Percentiles rank a stretch among this genome's conserved stretches.
Conservation (phyloP, 2,113 vertebrate genomes). For the chimpanzee (Pan troglodytes) region DNA sequence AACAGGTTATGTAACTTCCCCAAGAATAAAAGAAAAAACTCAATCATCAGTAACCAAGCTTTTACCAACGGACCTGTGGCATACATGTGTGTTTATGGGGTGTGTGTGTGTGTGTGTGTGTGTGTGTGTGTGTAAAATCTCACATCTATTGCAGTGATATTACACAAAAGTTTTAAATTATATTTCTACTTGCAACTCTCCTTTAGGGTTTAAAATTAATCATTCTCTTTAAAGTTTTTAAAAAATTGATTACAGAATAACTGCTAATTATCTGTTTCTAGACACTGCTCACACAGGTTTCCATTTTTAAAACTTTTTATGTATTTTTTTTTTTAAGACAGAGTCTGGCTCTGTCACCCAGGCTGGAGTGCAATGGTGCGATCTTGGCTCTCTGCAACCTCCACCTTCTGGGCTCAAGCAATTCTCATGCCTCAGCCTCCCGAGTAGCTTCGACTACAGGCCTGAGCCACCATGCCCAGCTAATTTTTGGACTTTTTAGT, state of each 20-base stretch:
- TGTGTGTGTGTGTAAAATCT: not conserved
- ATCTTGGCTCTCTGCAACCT: too few species aligned
- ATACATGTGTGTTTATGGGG: accelerated
- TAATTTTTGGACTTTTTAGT: too few species aligned
- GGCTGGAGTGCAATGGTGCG: too few species aligned
- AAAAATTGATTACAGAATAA: not conserved
- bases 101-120: too few species aligned
- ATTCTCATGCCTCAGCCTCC: too few species aligned
- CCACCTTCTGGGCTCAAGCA: too few species aligned
- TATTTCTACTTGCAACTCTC: not conserved
- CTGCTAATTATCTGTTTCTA: not conserved
- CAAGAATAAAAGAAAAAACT: not conserved
- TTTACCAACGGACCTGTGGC: accelerated
- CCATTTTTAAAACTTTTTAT: not conserved
- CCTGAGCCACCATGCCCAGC: too few species aligned
- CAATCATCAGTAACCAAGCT: accelerated
- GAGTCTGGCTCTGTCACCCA: too few species aligned
- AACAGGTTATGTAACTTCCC: not conserved
- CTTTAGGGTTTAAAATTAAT: not conserved
- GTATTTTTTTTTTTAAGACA: too few species aligned
- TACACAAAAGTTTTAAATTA: too few species aligned
- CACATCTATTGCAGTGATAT: accelerated
- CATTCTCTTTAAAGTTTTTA: not conserved
- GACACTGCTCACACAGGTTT: not conserved
- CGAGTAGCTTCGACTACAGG: too few species aligned